These are phyloP conservation scores for Pogonomyrmex californicus DNA, from an alignment of 1,140 invertebrate species.

Conservation along the genomic window DNA sequence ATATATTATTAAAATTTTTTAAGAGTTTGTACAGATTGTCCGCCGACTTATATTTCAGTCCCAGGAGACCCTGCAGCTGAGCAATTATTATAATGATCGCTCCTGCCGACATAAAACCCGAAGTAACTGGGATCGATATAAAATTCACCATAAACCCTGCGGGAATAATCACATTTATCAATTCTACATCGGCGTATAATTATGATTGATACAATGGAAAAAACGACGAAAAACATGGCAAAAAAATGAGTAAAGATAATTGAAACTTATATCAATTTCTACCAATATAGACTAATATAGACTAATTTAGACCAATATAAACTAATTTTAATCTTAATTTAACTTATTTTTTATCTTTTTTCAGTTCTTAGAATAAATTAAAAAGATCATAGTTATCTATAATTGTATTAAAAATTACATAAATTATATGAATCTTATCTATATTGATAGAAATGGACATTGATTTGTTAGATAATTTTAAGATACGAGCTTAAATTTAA, in stretches of 20 bases:
- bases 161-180: conserved; percentile 53
- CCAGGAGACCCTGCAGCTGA: conserved; percentile 95
- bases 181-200: background rate
- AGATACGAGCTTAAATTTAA: conserved; percentile 90
- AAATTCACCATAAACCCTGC: conserved; percentile 97
- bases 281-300: no score
- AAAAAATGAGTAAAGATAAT: background rate
- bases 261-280: background rate
- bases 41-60: conserved; percentile 90
- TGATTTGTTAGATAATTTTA: background rate
- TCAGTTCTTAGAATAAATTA: no score
- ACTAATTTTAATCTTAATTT: no score
- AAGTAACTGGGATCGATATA: conserved; percentile 96
- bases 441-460: no score
- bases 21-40: conserved; percentile 89
- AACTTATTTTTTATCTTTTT: no score
- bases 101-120: conserved; percentile 97
- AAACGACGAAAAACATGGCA: background rate
- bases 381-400: no score
- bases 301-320: no score
- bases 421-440: no score
- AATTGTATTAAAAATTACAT: no score
- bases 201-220: background rate
- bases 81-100: conserved; percentile 96
- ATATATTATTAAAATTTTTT: conserved; percentile 85